Percentiles rank a stretch among this genome's conserved stretches.
phyloP scores from a whole-genome alignment of 2,888 invertebrate genomes.

The Pteria penguin region DNA sequence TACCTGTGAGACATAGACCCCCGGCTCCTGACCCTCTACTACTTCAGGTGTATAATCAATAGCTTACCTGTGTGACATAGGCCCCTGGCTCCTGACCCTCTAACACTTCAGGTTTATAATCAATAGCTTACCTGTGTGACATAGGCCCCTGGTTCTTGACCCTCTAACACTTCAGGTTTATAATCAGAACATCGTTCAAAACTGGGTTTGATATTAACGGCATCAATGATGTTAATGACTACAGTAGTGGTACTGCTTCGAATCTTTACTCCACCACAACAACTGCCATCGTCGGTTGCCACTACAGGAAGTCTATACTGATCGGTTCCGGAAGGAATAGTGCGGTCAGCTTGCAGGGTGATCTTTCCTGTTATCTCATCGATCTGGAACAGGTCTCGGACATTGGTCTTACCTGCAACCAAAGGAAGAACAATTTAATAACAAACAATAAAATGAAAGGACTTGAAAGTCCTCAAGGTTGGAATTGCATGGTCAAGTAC shows the following conservation, averaged over 20 bases:
- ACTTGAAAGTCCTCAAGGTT: too few species aligned
- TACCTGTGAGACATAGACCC: conserved; percentile 53
- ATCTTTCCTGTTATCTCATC: conserved; percentile 75
- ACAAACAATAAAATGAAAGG: too few species aligned
- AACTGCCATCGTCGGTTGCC: conserved; percentile 97
- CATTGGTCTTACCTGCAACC: conserved; percentile 36
- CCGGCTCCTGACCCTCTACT: conserved; percentile 46
- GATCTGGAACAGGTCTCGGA: conserved; percentile 69
- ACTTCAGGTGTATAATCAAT: conserved; percentile 85
- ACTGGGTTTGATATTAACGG: conserved; percentile 96
- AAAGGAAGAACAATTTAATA: too few species aligned
- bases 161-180: conserved; percentile 80
- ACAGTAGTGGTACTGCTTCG: conserved; percentile 96
- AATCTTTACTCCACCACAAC: conserved; percentile 88
- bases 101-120: too few species aligned
- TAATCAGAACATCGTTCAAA: conserved; percentile 96
- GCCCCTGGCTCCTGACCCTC: too few species aligned
- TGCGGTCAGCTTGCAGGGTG: conserved; percentile 51
- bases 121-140: conserved; percentile 53
- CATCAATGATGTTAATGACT: conserved; percentile 97
- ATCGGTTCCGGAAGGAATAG: conserved; percentile 51
- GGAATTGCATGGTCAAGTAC: too few species aligned
- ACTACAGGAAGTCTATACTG: conserved; percentile 96
- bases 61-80: too few species aligned
- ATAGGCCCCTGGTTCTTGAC: conserved; percentile 37